Percentiles rank a stretch among this genome's conserved stretches.
Conservation (phyloP, 2,797 vertebrate genomes). For the Helicolenus hilgendorfi region DNA sequence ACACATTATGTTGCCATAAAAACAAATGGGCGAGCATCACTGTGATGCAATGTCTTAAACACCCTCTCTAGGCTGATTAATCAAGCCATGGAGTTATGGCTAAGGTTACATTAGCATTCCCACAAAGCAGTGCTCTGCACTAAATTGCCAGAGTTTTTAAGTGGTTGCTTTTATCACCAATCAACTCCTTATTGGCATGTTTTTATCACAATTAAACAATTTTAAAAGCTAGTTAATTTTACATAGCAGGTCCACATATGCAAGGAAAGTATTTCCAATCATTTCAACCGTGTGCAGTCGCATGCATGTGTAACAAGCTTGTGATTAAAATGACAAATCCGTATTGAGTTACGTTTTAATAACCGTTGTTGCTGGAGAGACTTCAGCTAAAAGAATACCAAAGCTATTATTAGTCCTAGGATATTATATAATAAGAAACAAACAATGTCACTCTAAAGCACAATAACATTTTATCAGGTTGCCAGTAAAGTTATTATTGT, state of each 20-base stretch:
- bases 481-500: slow-evolving; percentile 40
- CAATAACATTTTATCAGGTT: slow-evolving; percentile 19
- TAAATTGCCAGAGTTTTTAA: slow-evolving; percentile 17
- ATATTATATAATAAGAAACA: slow-evolving; percentile 9
- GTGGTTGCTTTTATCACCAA: slow-evolving; percentile 37
- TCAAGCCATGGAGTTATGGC: slow-evolving; percentile 56
- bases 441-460: slow-evolving; percentile 15
- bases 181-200: slow-evolving; percentile 4
- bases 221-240: neutral
- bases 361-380: neutral
- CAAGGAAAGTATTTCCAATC: neutral
- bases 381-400: neutral
- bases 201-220: slow-evolving; percentile 2
- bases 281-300: neutral
- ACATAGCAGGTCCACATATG: neutral
- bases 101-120: slow-evolving; percentile 58
- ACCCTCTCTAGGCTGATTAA: slow-evolving; percentile 64
- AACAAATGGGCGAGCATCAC: slow-evolving; percentile 68
- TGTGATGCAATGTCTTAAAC: slow-evolving; percentile 62
- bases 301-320: neutral
- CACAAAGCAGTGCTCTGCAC: slow-evolving; percentile 20
- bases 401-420: neutral
- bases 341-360: neutral
- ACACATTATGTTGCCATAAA: slow-evolving; percentile 82
- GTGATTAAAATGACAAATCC: neutral